Evolutionary conservation across 2,113 vertebrate species (phyloP), one percentile per base, ranked within the genome.

Genomic region (Lagopus muta): DNA sequence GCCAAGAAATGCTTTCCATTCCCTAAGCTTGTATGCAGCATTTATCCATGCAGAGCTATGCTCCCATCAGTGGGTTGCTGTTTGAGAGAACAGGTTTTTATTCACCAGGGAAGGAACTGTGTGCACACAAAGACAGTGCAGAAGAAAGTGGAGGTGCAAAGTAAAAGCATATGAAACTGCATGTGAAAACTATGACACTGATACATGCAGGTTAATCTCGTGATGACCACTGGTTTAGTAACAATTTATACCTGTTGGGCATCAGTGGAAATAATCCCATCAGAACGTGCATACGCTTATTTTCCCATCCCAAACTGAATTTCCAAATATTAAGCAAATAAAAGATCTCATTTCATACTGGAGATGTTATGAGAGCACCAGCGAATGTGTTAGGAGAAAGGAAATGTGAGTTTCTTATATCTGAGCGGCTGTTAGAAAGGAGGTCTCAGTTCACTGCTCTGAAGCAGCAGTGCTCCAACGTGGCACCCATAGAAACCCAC

Each of bases 1-100:
- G 79, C 66, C 71, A 42, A 69, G 93, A 72, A 95, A 94, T 82
- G 72, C 66, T 87, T 90, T 92, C 86, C 11, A 4, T 83, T 73
- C 79, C 95, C 81, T 94, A 72, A 54, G 83, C 72, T 58, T 62
- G 5, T 48, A 62, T 25, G 42, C 82, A 16, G 45, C 43, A 30
- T 66, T 81, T 69, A 67, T 43, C 40, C 40, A 40, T 50, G 27
- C 40, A 61, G 43, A 55, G 64, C 83, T 89, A 74, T 81, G 21
- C 82, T 34, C 38, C 42, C 27, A 6, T 73, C 2, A 1, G 21
- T 60, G 55, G 7, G 3, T 74, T 52, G 30, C 57, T 64, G 22
- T 62, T 86, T 10, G 10, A 24, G 42, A 73, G 27, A 36, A 14
- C 8, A 6, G 17, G 24, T 25, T 22, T 66, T 0, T 0, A 5